Percentiles rank a stretch among this genome's conserved stretches.
Conservation (phyloP, 2,113 vertebrate genomes). For the Melanerpes formicivorus region DNA sequence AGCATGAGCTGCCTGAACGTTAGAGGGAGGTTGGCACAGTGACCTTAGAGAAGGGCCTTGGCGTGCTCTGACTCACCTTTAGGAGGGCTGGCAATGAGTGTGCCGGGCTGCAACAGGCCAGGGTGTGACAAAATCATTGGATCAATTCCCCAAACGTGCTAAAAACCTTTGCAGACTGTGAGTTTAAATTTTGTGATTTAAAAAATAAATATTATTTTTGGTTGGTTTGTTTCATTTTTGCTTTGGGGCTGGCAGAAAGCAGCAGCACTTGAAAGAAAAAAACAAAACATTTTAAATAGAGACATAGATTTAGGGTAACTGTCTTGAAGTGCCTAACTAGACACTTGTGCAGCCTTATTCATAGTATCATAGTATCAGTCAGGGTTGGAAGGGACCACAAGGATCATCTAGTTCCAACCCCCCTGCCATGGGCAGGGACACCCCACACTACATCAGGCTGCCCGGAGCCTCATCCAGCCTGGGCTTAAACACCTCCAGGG, state of each 20-base stretch:
- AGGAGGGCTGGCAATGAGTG: rapidly evolving
- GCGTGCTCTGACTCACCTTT: rapidly evolving
- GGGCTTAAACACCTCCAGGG: too few species aligned
- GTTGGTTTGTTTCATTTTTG: not conserved
- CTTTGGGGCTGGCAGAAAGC: not conserved
- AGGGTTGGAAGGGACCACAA: too few species aligned
- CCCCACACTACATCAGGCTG: too few species aligned
- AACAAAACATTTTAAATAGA: not conserved
- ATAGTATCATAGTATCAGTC: too few species aligned
- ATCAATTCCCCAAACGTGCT: rapidly evolving
- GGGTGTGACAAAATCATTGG: rapidly evolving
- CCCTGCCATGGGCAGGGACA: too few species aligned
- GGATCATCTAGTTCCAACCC: too few species aligned
- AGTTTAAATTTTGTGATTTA: not conserved
- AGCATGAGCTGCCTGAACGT: not conserved
- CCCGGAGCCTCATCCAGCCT: too few species aligned
- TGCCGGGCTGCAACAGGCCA: rapidly evolving
- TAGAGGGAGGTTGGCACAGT: not conserved
- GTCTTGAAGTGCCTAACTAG: not conserved
- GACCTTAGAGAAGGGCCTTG: not conserved
- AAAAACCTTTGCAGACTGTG: not conserved
- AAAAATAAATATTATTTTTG: not conserved
- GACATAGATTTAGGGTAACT: not conserved
- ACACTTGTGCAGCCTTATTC: not conserved
- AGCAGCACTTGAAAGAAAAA: not conserved